A percentile compares a stretch with the other conserved stretches of the same genome.
These are phyloP conservation scores for Paramormyrops kingsleyae DNA, from an alignment of 2,113 vertebrate species.

Conservation along the genomic window DNA sequence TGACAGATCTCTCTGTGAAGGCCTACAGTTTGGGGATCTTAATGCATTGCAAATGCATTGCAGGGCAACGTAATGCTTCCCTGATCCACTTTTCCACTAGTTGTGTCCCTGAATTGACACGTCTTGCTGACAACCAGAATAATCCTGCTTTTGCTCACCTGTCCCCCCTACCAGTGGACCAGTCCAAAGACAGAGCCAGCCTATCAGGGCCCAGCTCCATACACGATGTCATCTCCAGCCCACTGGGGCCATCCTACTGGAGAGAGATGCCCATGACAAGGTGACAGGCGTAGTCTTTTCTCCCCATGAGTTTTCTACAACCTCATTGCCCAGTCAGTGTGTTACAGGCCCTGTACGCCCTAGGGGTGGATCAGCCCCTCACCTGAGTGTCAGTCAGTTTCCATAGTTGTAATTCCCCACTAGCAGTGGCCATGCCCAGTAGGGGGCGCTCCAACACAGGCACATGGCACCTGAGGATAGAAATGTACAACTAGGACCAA, in stretches of 20 bases:
- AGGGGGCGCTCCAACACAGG: constrained; percentile 62
- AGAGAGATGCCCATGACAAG: constrained; percentile 39
- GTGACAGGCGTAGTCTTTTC: neutral
- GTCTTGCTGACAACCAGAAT: neutral
- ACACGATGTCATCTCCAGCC: constrained; percentile 58
- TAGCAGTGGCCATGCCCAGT: constrained; percentile 73
- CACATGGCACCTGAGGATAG: constrained; percentile 74
- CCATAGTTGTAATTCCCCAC: constrained; percentile 70
- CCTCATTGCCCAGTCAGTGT: neutral
- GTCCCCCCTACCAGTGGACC: constrained; percentile 76
- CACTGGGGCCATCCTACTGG: constrained; percentile 66
- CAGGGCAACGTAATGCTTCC: neutral
- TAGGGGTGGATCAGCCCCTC: constrained; percentile 35
- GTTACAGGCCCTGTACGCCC: neutral
- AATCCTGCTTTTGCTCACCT: constrained; percentile 56
- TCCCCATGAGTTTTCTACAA: neutral
- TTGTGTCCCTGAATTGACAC: neutral
- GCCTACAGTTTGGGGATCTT: neutral
- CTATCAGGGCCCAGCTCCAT: constrained; percentile 59
- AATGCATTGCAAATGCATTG: neutral
- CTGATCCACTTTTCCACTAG: neutral
- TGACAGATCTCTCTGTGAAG: neutral
- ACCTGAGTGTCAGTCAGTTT: constrained; percentile 67
- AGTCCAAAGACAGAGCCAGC: constrained; percentile 84
- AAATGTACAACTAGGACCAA: neutral